A percentile compares a stretch with the other conserved stretches of the same genome.
Evolutionary conservation across 2,113 vertebrate genomes (phyloP).

Genomic region (Tringa solitaria): DNA sequence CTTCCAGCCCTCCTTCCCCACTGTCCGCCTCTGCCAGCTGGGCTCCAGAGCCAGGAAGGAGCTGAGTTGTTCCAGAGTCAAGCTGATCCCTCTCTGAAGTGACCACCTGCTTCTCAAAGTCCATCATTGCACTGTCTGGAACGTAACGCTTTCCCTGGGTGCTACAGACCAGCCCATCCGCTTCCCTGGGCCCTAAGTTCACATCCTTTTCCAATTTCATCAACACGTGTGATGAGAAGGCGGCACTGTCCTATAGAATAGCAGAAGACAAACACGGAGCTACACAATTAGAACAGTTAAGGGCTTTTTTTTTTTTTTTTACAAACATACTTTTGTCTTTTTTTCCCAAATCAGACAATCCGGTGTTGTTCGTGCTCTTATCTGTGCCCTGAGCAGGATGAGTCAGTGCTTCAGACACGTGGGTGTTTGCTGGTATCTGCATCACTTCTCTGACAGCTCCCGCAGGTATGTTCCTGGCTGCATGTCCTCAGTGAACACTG

Average conservation of each 20-base stretch:
- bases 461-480: rapidly evolving
- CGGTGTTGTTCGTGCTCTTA: rapidly evolving
- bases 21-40: not conserved
- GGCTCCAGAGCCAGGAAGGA: not conserved
- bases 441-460: not conserved
- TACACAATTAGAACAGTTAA: rapidly evolving
- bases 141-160: rapidly evolving
- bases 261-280: rapidly evolving
- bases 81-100: not conserved
- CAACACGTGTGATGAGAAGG: rapidly evolving
- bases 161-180: rapidly evolving
- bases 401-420: not conserved
- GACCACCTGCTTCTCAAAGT: not conserved
- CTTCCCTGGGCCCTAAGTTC: rapidly evolving
- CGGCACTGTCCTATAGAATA: rapidly evolving
- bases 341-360: not conserved
- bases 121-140: rapidly evolving
- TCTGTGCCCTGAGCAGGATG: not conserved
- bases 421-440: not conserved
- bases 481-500: rapidly evolving
- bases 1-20: not conserved
- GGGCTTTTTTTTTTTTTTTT: not conserved
- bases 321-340: not conserved
- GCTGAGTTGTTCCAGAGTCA: rapidly evolving
- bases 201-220: rapidly evolving